Evolutionary conservation across 2,113 vertebrate genomes (phyloP).

Genomic region (Pheucticus melanocephalus): DNA sequence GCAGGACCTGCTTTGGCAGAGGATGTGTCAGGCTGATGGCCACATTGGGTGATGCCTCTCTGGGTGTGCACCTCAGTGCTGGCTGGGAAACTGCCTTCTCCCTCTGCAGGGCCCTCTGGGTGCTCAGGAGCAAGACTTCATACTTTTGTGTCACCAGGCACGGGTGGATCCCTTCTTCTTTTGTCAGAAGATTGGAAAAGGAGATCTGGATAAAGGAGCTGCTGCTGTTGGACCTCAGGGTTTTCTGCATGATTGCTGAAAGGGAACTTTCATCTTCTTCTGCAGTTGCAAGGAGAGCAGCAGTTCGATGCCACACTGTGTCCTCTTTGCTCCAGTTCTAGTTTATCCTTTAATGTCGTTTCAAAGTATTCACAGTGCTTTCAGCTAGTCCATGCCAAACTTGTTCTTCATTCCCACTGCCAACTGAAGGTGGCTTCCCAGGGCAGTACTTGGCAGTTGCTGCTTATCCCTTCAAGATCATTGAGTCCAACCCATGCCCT

Average conservation of each 20-base stretch:
- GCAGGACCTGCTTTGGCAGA: not conserved
- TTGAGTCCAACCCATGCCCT: not conserved
- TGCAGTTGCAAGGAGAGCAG: not conserved
- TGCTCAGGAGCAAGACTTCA: not conserved
- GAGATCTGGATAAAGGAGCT: not conserved
- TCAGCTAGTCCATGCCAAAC: not conserved
- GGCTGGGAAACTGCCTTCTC: not conserved
- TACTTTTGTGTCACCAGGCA: not conserved
- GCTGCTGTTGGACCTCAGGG: not conserved
- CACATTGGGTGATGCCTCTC: fast-evolving
- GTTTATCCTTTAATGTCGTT: not conserved
- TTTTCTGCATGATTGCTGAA: not conserved
- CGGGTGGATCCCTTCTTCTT: not conserved
- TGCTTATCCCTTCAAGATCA: not conserved
- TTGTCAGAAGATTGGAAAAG: not conserved
- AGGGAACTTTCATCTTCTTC: not conserved
- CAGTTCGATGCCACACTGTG: too few species aligned
- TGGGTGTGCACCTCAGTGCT: fast-evolving
- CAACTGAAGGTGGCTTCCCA: not conserved
- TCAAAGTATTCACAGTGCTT: not conserved
- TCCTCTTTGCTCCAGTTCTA: not conserved
- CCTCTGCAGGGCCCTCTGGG: not conserved
- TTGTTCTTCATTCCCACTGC: not conserved
- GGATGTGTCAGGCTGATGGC: fast-evolving
- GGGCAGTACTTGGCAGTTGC: not conserved